Conservation (phyloP, 1,140 invertebrate species). For the Apis laboriosa region DNA sequence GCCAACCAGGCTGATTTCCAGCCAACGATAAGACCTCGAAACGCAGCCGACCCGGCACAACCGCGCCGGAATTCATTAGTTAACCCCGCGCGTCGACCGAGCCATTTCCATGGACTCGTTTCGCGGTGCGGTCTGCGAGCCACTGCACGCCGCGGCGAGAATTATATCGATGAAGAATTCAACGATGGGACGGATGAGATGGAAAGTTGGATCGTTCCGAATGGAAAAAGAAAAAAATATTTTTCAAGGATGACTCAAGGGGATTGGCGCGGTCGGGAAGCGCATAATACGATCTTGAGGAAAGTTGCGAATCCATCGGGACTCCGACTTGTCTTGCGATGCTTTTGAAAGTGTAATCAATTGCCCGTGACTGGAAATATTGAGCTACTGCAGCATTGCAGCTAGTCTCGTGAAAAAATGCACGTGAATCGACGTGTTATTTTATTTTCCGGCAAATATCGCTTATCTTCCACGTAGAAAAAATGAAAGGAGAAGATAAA, state of each 20-base stretch:
- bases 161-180: conserved; percentile 57
- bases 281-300: neutral
- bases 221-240: conserved; percentile 19
- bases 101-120: conserved; percentile 60
- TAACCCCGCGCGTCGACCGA: conserved; percentile 51
- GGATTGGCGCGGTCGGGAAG: neutral
- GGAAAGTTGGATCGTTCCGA: neutral
- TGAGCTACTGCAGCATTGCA: neutral
- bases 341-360: conserved; percentile 36
- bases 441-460: conserved; percentile 11
- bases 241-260: conserved; percentile 14
- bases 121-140: conserved; percentile 17
- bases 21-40: conserved; percentile 69
- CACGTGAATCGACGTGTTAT: neutral
- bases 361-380: neutral
- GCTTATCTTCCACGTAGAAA: neutral
- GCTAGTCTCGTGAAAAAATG: neutral
- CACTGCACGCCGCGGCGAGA: neutral
- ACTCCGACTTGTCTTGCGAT: neutral
- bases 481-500: neutral
- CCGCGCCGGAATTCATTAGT: conserved; percentile 68
- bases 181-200: neutral
- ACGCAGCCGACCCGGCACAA: conserved; percentile 56
- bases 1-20: conserved; percentile 69
- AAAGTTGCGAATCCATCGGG: neutral